Base-by-base conservation (phyloP, 2,113 vertebrate genomes). In the Spermophilus dauricus region DNA sequence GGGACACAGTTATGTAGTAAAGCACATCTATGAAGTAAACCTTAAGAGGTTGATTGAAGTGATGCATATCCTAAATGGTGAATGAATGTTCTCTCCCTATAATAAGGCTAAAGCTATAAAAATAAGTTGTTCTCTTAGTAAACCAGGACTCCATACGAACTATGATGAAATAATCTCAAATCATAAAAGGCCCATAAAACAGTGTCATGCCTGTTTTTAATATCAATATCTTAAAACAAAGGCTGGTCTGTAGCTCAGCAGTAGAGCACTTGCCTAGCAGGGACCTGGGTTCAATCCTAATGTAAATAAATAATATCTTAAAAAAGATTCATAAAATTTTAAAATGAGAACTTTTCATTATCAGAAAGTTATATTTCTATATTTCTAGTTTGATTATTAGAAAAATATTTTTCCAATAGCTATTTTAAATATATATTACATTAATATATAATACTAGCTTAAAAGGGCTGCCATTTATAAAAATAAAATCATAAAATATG, bases 151-250 rank as follows among this genome's bases (percentile, higher is more conserved):
- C 30, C 48, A 91, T 69, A 63, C 56, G 20, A 24, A 88, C 11
- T 93, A 22, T 77, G 48, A 97, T 95, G 10, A 95, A 96, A 85
- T 61, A 95, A 88, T 82, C 20, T 84, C 17, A 75, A 32, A 87
- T 32, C 28, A 86, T 28, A 39, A 72, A 95, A 76, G 51, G 5
- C 5, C 1, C 65, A 53, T 85, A 63, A 95, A 86, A 8, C 10
- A 88, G 12, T 61, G 8, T 5, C 88, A 53, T 70, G 3, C 13
- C 4, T 87, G 11, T 83, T 51, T 24, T 89, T 63, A 87, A 69
- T 34, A 86, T 70, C 26, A 65, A 8, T 11, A 87, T 73, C 20
- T 80, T 94, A 97, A 86, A 81, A 28, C 12, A 86, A 96, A 39
- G 83, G 61, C 61, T 63, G 24, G 61, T 63, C 61, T 63, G 8